A percentile compares a stretch with the other conserved stretches of the same genome.
Conservation (phyloP, 1,140 invertebrate genomes). For the Neoseiulus cucumeris region DNA sequence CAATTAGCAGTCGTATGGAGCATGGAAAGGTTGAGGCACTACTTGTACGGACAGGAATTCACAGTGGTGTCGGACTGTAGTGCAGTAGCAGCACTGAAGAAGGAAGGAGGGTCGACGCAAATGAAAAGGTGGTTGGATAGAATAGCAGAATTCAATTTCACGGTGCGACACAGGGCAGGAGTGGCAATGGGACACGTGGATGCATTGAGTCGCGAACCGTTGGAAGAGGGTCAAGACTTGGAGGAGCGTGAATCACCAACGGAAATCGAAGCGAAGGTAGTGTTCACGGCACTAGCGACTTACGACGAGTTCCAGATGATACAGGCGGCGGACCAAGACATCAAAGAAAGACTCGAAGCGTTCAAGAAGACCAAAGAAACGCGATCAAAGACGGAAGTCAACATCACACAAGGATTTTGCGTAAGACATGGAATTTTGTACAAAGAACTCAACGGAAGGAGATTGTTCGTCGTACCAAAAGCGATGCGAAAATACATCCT, state of each 20-base stretch:
- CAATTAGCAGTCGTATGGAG: conserved; percentile 24
- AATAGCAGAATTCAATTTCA: neutral
- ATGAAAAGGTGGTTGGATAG: conserved; percentile 11
- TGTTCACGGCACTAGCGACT: neutral
- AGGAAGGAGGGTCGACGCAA: neutral
- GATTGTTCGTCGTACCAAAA: neutral
- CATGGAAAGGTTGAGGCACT: conserved; percentile 31
- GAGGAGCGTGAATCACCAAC: neutral
- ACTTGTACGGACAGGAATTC: conserved; percentile 24
- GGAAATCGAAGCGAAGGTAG: neutral
- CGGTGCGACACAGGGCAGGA: neutral
- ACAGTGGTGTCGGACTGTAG: conserved; percentile 13
- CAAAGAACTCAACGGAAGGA: neutral
- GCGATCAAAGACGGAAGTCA: neutral
- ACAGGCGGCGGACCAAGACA: neutral
- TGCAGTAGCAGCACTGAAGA: neutral
- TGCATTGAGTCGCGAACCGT: neutral
- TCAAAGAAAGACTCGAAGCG: neutral
- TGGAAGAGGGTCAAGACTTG: neutral
- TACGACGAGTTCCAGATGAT: neutral
- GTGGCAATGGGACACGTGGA: neutral
- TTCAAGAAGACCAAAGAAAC: neutral
- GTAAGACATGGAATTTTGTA: neutral
- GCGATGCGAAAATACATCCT: neutral
- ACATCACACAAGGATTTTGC: neutral